Conservation (phyloP, 2,888 invertebrate genomes). For the Periphyllus acericola region DNA sequence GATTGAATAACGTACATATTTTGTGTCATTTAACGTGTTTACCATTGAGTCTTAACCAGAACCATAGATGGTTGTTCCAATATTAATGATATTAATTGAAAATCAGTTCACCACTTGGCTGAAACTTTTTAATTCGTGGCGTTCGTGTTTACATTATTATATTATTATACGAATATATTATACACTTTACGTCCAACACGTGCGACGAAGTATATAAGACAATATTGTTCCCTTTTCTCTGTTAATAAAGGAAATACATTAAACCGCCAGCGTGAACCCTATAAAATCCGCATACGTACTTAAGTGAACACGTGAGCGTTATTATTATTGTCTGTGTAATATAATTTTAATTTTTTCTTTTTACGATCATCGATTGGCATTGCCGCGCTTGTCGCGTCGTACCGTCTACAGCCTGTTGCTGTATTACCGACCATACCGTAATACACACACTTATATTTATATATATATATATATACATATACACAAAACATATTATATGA, state of each 20-base stretch:
- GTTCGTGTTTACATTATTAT: not conserved
- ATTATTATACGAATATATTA: not conserved
- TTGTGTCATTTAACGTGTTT: too few species aligned
- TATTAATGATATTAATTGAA: not conserved
- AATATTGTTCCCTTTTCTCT: not conserved
- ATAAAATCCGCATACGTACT: not conserved
- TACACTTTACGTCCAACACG: not conserved
- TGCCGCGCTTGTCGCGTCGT: not conserved
- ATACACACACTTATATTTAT: not conserved
- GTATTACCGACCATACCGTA: not conserved
- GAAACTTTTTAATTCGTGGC: not conserved
- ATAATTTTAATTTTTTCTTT: constrained; percentile 26
- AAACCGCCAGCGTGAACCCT: not conserved
- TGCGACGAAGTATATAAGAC: not conserved
- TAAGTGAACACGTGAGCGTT: constrained; percentile 17
- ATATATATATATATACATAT: not conserved
- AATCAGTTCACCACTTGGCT: not conserved
- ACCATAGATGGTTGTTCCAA: not conserved
- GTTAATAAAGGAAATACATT: not conserved
- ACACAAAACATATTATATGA: not conserved
- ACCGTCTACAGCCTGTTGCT: not conserved
- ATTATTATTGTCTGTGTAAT: constrained; percentile 33
- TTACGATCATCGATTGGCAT: constrained; percentile 33
- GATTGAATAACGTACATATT: not conserved
- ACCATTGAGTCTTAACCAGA: too few species aligned